Percentiles rank a stretch among this genome's conserved stretches.
Conservation (phyloP, 2,888 invertebrate genomes). For the Punctoribates punctum region DNA sequence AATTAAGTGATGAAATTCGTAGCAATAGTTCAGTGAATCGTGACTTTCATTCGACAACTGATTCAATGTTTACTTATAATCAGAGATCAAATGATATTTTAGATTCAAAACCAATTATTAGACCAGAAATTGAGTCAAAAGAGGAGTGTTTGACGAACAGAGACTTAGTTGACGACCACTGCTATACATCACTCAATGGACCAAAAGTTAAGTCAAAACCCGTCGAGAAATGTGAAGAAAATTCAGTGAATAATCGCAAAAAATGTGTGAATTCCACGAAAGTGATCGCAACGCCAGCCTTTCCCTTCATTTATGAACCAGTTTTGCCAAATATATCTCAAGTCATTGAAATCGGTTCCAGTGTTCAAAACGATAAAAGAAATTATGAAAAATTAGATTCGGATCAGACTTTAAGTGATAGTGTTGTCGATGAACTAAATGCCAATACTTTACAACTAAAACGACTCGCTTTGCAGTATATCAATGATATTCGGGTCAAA, state of each 20-base stretch:
- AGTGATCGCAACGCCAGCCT: conserved; percentile 45
- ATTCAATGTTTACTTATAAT: not conserved
- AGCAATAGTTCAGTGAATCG: not conserved
- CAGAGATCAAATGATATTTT: not conserved
- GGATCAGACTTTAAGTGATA: not conserved
- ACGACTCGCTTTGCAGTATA: conserved; percentile 40
- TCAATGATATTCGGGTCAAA: conserved; percentile 39
- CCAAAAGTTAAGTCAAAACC: not conserved
- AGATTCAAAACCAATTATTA: too few relatives aligned
- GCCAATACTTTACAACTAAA: conserved; percentile 16
- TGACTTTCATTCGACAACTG: not conserved
- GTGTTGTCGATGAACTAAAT: not conserved
- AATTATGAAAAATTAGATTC: not conserved
- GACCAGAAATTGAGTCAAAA: too few relatives aligned
- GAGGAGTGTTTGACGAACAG: not conserved
- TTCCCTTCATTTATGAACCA: conserved; percentile 46
- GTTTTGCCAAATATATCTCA: conserved; percentile 44
- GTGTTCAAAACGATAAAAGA: not conserved
- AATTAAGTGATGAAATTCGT: not conserved
- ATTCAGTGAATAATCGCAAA: not conserved
- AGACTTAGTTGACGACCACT: not conserved
- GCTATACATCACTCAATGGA: conserved; percentile 26
- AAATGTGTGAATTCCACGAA: not conserved
- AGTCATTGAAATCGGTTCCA: conserved; percentile 43
- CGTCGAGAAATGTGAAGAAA: not conserved